Evolutionary conservation across 2,113 vertebrate genomes (phyloP), one percentile per base, ranked within the genome.

Genomic region (Cavia aperea): DNA sequence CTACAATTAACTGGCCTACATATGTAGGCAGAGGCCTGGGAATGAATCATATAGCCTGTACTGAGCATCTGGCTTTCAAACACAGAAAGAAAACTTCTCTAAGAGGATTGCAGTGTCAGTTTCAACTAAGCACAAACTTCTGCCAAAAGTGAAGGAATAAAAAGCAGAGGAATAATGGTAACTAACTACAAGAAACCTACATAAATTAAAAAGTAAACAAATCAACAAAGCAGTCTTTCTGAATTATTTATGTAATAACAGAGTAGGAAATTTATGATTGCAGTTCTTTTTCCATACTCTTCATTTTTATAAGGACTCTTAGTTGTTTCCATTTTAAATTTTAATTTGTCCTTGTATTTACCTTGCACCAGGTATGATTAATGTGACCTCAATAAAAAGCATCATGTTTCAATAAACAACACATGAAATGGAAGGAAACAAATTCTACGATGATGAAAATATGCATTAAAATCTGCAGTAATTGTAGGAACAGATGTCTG

Each of bases 1-100:
- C 95, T 95, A 92, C 93, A 0, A 60, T 94, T 97, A 97, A 97
- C 95, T 96, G 96, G 96, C 96, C 96, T 97, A 95, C 97, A 96
- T 97, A 96, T 94, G 94, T 96, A 96, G 96, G 95, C 90, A 97
- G 97, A 97, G 96, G 86, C 94, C 95, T 95, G 94, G 94, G 97
- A 97, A 97, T 95, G 95, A 94, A 96, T 93, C 91, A 92, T 94
- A 96, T 29, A 94, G 97, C 90, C 96, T 96, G 93, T 86, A 96
- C 94, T 88, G 94, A 96, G 96, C 97, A 97, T 97, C 98, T 97
- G 97, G 96, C 95, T 97, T 97, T 97, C 96, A 96, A 96, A 96
- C 63, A 94, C 72, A 79, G 96, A 93, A 89, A 79, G 90, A 95
- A 93, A 95, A 96, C 77, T 95, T 96, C 89, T 96, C 78, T 88